Percentiles rank a stretch among this genome's conserved stretches.
Conservation (phyloP, 1,140 invertebrate genomes). For the Drosophila pectinifera region DNA sequence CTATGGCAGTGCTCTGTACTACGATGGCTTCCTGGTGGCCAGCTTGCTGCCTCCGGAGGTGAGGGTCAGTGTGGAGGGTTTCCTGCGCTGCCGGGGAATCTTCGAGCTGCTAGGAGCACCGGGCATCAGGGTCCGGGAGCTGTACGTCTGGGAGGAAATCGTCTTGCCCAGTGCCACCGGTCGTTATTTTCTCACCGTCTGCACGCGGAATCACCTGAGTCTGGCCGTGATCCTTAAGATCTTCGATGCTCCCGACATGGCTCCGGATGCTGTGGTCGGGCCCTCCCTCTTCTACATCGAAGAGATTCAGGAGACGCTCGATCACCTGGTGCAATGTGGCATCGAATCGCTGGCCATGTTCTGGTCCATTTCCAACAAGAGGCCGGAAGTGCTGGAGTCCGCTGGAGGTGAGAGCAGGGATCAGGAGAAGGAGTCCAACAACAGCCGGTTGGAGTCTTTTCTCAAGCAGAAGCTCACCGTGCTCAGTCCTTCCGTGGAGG, state of each 20-base stretch:
- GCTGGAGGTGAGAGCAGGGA: slow-evolving; percentile 22
- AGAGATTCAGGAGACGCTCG: slow-evolving; percentile 89
- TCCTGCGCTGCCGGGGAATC: slow-evolving; percentile 89
- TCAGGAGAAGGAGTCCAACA: slow-evolving; percentile 48
- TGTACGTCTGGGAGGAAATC: slow-evolving; percentile 92
- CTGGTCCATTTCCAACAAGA: slow-evolving; percentile 87
- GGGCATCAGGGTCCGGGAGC: slow-evolving; percentile 87
- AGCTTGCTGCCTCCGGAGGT: slow-evolving; percentile 90
- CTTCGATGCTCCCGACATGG: slow-evolving; percentile 85
- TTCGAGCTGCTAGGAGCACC: slow-evolving; percentile 87
- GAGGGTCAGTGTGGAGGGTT: slow-evolving; percentile 89
- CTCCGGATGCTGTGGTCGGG: slow-evolving; percentile 56
- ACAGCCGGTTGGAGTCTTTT: slow-evolving; percentile 85
- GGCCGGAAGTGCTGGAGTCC: slow-evolving; percentile 83
- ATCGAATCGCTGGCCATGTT: slow-evolving; percentile 87
- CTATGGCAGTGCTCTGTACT: slow-evolving; percentile 90
- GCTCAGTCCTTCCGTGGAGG: slow-evolving; percentile 59
- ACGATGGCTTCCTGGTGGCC: slow-evolving; percentile 89
- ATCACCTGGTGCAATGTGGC: slow-evolving; percentile 89
- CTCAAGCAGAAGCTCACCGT: slow-evolving; percentile 86
- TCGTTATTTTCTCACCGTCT: slow-evolving; percentile 90
- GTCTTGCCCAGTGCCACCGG: slow-evolving; percentile 85
- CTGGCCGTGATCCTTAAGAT: slow-evolving; percentile 90
- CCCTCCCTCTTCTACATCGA: slow-evolving; percentile 86
- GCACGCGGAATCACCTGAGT: slow-evolving; percentile 90